Evolutionary conservation across 1,140 invertebrate species (phyloP).

Genomic region (Phymorhynchus buccinoides): DNA sequence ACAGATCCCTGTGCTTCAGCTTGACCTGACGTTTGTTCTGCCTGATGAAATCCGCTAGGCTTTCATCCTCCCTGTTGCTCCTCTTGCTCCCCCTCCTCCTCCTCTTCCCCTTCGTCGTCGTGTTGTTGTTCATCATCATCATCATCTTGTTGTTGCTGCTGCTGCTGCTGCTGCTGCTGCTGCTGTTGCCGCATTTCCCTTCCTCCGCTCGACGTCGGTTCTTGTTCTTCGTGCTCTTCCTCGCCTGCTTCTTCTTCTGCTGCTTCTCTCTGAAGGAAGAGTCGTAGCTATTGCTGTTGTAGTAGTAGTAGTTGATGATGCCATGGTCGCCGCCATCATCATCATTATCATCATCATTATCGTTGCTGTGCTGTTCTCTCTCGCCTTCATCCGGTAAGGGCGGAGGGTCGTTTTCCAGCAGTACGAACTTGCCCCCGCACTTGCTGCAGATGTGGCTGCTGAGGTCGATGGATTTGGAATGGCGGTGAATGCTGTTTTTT

Average conservation of each 20-base stretch:
- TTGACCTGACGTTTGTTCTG: constrained; percentile 85
- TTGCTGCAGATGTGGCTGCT: constrained; percentile 84
- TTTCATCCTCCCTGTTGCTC: constrained; percentile 75
- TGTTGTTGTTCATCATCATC: too few species aligned
- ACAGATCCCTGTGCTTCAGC: constrained; percentile 74
- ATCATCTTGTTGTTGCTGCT: too few species aligned
- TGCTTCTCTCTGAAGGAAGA: too few species aligned
- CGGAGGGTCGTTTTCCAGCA: constrained; percentile 76
- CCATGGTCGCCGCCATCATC: too few species aligned
- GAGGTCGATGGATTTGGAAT: constrained; percentile 88
- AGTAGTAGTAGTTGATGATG: too few species aligned
- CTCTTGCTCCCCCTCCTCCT: too few species aligned
- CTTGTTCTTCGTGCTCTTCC: constrained; percentile 34
- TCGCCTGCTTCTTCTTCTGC: too few species aligned
- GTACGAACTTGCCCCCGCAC: constrained; percentile 84
- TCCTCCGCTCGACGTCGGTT: background rate
- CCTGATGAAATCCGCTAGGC: constrained; percentile 89
- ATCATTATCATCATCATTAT: too few species aligned
- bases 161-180: background rate
- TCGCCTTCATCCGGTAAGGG: too few species aligned
- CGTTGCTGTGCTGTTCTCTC: too few species aligned
- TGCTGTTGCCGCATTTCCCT: background rate
- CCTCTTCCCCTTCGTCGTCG: too few species aligned
- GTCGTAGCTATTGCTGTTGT: too few species aligned
- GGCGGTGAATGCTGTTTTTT: constrained; percentile 81